Conservation (phyloP, 2,797 vertebrate species). For the Aselliscus stoliczkanus region DNA sequence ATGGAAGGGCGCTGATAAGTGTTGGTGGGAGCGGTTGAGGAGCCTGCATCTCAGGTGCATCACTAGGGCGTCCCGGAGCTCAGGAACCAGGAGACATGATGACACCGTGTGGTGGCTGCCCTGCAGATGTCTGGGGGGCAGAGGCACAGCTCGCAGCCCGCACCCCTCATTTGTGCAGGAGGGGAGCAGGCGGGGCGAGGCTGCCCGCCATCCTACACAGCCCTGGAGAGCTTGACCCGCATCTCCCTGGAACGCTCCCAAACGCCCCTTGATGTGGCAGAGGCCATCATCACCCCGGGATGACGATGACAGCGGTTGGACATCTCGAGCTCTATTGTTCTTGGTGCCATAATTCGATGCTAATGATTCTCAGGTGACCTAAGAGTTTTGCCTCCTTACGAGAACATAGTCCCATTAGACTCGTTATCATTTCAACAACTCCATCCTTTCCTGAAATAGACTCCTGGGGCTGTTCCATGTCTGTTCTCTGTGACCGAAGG, state of each 20-base stretch:
- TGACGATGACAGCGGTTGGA: fast-evolving
- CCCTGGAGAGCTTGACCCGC: too few species aligned
- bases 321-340: background rate
- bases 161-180: background rate
- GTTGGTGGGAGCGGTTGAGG: fast-evolving
- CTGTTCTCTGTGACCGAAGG: fast-evolving
- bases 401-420: background rate
- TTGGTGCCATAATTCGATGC: background rate
- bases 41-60: fast-evolving
- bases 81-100: background rate
- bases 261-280: fast-evolving
- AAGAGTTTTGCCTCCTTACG: background rate
- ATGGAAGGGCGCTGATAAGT: fast-evolving
- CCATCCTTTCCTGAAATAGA: background rate
- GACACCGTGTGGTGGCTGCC: background rate
- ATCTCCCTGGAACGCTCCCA: background rate
- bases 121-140: fast-evolving
- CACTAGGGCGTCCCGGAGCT: too few species aligned
- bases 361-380: background rate
- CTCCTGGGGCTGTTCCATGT: fast-evolving
- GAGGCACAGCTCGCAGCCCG: background rate
- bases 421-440: background rate
- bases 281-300: fast-evolving
- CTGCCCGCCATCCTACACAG: fast-evolving
- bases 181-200: fast-evolving